Evolutionary conservation across 2,113 vertebrate species (phyloP), one percentile per base, ranked within the genome.

Genomic region (Channa maculata): DNA sequence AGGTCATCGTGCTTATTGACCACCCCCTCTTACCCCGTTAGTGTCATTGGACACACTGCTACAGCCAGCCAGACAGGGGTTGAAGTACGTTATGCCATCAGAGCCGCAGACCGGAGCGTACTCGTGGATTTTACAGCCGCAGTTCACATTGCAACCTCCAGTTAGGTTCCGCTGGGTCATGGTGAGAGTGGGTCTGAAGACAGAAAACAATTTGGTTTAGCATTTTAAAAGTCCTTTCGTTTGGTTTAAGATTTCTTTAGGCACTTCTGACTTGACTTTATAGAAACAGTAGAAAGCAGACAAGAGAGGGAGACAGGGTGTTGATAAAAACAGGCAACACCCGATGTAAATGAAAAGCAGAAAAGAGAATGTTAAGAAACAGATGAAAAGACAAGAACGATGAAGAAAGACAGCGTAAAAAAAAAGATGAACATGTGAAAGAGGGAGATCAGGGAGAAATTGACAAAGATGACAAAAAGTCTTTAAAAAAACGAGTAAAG

Each of bases 21-120:
- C 3, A 0, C 7, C 14, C 5, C 24, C 43, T 13, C 86, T 96
- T 82, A 99, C 98, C 92, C 97, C 98, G 4, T 90, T 92, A 92
- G 95, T 98, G 84, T 97, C 94, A 71, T 98, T 99, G 82, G 95
- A 94, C 71, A 97, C 94, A 33, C 84, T 95, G 88, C 93, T 92
- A 89, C 98, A 99, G 86, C 98, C 98, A 43, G 98, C 98, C 80
- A 99, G 92, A 86, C 98, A 99, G 75, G 98, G 98, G 92, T 97
- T 99, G 77, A 99, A 99, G 91, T 99, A 99, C 0, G 98, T 99
- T 84, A 99, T 99, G 86, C 98, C 98, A 69, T 99, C 98, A 0
- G 98, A 99, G 80, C 98, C 98, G 74, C 98, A 99, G 55, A 99
- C 98, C 5, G 98, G 98, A 65, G 97, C 95, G 2, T 99, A 99